A percentile compares a stretch with the other conserved stretches of the same genome.
These are phyloP conservation scores for Dioctria rufipes DNA, from an alignment of 2,888 invertebrate genomes.

Conservation along the genomic window DNA sequence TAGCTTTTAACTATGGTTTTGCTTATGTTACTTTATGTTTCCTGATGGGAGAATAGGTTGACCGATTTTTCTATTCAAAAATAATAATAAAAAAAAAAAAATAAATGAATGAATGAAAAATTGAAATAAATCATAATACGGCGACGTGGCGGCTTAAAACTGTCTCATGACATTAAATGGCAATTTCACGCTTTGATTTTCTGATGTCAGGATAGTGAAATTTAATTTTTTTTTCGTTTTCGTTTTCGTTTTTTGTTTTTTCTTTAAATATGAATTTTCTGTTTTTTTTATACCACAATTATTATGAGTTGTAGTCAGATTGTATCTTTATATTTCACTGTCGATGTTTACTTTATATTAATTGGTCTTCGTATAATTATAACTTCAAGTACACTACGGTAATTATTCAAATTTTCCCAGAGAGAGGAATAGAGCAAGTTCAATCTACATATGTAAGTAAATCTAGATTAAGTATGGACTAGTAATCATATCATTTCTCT, in stretches of 20 bases:
- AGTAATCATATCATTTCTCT: no score
- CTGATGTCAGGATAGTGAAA: conserved; percentile 3
- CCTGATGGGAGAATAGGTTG: neutral
- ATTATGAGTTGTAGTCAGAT: neutral
- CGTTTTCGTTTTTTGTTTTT: no score
- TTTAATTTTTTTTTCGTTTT: neutral
- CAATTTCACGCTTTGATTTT: conserved; percentile 7
- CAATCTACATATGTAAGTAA: no score
- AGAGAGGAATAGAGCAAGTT: no score
- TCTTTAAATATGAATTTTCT: no score
- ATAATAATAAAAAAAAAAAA: neutral
- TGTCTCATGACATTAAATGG: neutral
- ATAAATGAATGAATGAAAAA: neutral
- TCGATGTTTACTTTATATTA: neutral
- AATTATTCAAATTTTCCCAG: no score
- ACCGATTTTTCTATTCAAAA: neutral
- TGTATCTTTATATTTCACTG: neutral
- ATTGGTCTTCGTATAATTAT: neutral
- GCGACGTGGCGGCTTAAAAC: neutral
- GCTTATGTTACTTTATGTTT: neutral
- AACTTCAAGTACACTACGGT: no score
- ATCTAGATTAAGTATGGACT: no score
- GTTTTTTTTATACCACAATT: neutral
- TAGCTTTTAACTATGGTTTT: neutral
- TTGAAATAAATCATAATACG: neutral